Conservation (phyloP, 1,140 invertebrate genomes). For the Cotesia glomerata region DNA sequence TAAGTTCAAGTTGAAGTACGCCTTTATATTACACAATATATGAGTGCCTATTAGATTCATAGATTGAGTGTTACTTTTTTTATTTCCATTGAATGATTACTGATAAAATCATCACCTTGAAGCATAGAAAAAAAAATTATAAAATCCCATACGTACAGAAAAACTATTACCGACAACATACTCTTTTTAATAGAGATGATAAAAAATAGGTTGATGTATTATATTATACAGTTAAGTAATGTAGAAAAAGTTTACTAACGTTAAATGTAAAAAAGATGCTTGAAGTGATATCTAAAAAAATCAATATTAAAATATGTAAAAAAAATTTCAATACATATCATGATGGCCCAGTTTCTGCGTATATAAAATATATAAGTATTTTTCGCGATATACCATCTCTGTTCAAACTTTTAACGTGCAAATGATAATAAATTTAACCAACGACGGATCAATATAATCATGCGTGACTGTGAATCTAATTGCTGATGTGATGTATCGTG, state of each 20-base stretch:
- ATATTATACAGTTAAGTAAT: too few species aligned
- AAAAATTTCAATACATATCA: conserved; percentile 8
- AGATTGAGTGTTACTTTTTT: too few species aligned
- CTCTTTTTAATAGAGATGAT: too few species aligned
- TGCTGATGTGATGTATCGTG: too few species aligned
- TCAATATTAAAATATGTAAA: background rate
- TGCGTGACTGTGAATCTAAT: background rate
- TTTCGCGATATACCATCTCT: background rate
- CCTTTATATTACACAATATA: background rate
- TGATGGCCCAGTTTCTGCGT: conserved; percentile 16
- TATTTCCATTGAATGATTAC: too few species aligned
- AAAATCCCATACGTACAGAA: too few species aligned
- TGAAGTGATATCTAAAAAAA: background rate
- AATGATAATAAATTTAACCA: background rate
- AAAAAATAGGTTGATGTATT: too few species aligned
- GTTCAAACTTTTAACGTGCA: background rate
- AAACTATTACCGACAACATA: too few species aligned
- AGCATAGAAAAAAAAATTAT: too few species aligned
- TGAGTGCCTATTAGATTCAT: background rate
- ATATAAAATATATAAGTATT: background rate
- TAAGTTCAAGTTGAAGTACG: background rate
- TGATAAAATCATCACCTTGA: too few species aligned
- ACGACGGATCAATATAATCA: conserved; percentile 14
- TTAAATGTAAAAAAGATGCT: background rate
- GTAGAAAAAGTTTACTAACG: background rate